Evolutionary conservation across 53 echinoderm and acorn worm genomes (phyloP), one percentile per base, ranked within the genome.

Genomic region (Astropecten irregularis): DNA sequence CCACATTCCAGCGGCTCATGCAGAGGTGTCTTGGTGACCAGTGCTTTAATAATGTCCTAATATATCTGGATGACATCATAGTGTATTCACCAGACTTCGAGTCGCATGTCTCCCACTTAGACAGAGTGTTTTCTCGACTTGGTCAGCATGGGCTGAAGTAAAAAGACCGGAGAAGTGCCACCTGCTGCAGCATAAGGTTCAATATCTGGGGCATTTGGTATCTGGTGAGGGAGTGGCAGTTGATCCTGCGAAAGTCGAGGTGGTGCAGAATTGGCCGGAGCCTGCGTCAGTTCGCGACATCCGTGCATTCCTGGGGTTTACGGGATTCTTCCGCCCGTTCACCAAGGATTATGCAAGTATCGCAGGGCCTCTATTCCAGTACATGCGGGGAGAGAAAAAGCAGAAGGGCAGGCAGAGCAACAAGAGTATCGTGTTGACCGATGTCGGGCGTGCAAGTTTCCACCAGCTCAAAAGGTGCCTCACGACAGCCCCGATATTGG

Each of bases 321-420:
- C 84, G 7, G 87, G 91, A 25, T 91, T 83, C 50, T 91, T 79
- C 63, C 21, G 91, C 21, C 72, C 88, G 26, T 88, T 91, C 47
- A 38, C 87, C 15, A 34, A 59, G 31, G 92, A 77, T 2, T 91
- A 84, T 25, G 76, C 92, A 8, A 52, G 40, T 13, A 76, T 88
- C 23, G 92, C 88, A 47, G 85, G 21, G 19, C 92, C 91, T 4
- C 55, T 88, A 58, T 82, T 81, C 35, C 61, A 23, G 0, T 23
- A 68, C 38, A 38, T 71, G 8, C 25, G 25, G 48, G 50, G 40
- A 5, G 66, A 49, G 5, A 23, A 29, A 25, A 61, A 19, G 13
- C 2, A 9, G 21, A 87, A 70, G 82, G 21, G 23, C 10, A 16
- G 21, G 3, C 16, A 30, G 13, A 35, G 29, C 15, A 8, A 44